A percentile compares a stretch with the other conserved stretches of the same genome.
phyloP scores from a whole-genome alignment of 2,113 vertebrate species.

The Bolborhynchus lineola region DNA sequence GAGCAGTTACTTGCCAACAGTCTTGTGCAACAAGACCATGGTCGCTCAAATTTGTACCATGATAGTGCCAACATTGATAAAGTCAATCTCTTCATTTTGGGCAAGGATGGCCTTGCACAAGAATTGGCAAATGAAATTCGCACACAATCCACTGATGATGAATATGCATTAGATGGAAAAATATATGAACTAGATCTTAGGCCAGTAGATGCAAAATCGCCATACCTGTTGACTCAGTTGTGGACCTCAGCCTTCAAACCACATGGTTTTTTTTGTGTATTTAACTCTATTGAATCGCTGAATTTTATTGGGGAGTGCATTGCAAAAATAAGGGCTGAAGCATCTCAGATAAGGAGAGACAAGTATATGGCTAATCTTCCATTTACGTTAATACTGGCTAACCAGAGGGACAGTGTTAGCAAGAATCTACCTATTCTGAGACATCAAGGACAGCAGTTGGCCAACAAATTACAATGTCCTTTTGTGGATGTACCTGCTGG shows the following conservation, averaged over 20 bases:
- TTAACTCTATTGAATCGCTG: constrained; percentile 95
- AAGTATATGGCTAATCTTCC: constrained; percentile 88
- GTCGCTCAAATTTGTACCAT: constrained; percentile 90
- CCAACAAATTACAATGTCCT: constrained; percentile 97
- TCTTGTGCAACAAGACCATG: constrained; percentile 89
- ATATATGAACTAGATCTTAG: constrained; percentile 97
- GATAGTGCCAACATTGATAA: constrained; percentile 94
- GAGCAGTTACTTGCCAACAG: constrained; percentile 93
- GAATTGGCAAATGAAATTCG: constrained; percentile 96
- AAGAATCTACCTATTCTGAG: constrained; percentile 96
- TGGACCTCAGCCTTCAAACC: constrained; percentile 93
- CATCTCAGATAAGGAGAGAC: constrained; percentile 89
- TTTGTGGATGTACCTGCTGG: constrained; percentile 93
- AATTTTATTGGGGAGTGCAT: constrained; percentile 95
- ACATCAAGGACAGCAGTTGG: constrained; percentile 96
- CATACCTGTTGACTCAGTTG: constrained; percentile 88
- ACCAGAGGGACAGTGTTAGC: constrained; percentile 90
- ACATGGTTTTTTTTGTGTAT: constrained; percentile 97
- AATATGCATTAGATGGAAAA: constrained; percentile 97
- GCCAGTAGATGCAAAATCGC: constrained; percentile 91
- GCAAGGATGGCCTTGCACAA: constrained; percentile 94
- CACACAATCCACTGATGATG: constrained; percentile 95
- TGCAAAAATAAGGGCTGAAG: constrained; percentile 91
- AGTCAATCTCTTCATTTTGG: constrained; percentile 95
- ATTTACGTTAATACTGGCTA: constrained; percentile 94